These are phyloP conservation scores for Actinostola sp. DNA, from an alignment of 92 coral and sea anemone species.

Conservation along the genomic window DNA sequence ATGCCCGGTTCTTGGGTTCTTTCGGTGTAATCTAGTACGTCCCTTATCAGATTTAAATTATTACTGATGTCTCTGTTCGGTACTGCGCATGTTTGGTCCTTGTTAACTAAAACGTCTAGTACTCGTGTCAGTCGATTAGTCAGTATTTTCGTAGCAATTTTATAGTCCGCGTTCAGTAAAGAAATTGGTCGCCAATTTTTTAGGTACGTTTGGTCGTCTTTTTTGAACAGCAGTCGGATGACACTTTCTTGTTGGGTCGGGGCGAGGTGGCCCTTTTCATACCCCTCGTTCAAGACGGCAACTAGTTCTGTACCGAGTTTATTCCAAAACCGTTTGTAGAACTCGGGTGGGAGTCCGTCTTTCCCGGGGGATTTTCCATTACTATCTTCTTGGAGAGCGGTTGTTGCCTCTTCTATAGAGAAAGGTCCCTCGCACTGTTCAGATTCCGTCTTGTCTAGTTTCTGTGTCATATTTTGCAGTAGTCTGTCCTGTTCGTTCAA, in stretches of 20 bases:
- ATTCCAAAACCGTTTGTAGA: slow-evolving; percentile 7
- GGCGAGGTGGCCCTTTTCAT: neutral
- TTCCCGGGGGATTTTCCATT: slow-evolving; percentile 1
- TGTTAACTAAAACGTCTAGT: neutral
- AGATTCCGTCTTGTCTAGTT: too few species aligned
- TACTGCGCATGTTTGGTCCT: slow-evolving; percentile 19
- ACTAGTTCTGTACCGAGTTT: neutral
- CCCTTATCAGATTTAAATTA: neutral
- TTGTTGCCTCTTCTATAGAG: too few species aligned
- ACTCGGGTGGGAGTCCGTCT: slow-evolving; percentile 13
- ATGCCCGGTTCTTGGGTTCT: neutral
- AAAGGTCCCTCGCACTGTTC: too few species aligned
- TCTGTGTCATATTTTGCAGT: too few species aligned
- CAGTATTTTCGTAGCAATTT: slow-evolving; percentile 8
- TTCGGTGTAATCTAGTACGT: slow-evolving; percentile 3
- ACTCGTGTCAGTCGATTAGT: neutral
- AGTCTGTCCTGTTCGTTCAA: too few species aligned
- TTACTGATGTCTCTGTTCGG: neutral
- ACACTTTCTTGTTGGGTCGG: slow-evolving; percentile 1
- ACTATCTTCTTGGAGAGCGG: too few species aligned
- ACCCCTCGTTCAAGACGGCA: neutral
- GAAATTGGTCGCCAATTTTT: slow-evolving; percentile 27
- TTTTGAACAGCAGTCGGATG: slow-evolving; percentile 9
- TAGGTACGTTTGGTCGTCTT: neutral
- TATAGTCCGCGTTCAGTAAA: slow-evolving; percentile 25